Evolutionary conservation across 1,140 invertebrate species (phyloP), one percentile per base, ranked within the genome.

Genomic region (Zeugodacus cucurbitae): DNA sequence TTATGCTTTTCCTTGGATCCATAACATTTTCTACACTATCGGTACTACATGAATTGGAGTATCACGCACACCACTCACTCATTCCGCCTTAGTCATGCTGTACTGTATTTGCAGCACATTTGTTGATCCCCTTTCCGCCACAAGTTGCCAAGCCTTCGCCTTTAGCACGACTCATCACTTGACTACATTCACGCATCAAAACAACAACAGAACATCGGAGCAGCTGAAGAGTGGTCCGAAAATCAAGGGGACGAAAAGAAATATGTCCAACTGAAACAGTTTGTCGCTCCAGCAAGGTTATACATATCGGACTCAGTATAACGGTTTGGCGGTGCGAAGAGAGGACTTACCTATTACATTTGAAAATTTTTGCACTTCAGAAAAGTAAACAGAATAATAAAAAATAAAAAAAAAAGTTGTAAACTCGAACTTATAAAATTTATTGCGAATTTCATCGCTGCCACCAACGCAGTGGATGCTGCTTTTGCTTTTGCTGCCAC

Each of bases 401-500:
- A 82, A 82, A 82, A 26, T 22, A 54, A 82, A 82, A 22, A 48
- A 82, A 82, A 48, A 82, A 82, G 74, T 82, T 82, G n/a, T n/a
- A 82, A 82, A 82, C 41, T 82, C 37, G 8, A 82, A 82, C 74
- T 82, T 82, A 82, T 48, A 82, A 82, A 82, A 82, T 82, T 82
- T 82, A 82, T 82, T 82, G 41, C 74, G 41, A 82, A 82, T 82
- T 82, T 82, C 41, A 48, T 82, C 74, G 74, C 41, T 48, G 74
- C 26, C 41, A 29, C 11, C 41, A 41, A 14, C 10, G 74, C 41
- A 34, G 41, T 1, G 22, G 74, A 22, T 44, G 22, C n/a, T 41
- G 70, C 22, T n/a, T 17, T 29, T 41, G 70, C 22, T n/a, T 17
- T 29, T 48, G 41, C 41, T 82, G 41, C 22, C 41, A 22, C 41